These are phyloP conservation scores for Nomada flava DNA, from an alignment of 2,888 invertebrate genomes.

Conservation along the genomic window DNA sequence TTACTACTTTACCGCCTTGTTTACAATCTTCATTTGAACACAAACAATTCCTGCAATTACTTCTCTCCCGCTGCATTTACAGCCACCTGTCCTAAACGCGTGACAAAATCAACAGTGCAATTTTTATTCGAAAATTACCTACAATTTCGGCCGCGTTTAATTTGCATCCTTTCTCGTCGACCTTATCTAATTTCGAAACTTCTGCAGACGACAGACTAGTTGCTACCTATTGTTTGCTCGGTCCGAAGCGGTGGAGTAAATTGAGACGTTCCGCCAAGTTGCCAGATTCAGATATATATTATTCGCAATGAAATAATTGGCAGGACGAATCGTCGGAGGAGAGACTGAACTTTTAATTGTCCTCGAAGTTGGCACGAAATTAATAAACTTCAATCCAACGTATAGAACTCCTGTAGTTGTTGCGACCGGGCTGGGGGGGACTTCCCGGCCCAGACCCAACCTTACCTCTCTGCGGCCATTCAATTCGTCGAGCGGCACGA, in stretches of 20 bases:
- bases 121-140: not conserved
- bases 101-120: not conserved
- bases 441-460: constrained; percentile 14
- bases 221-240: too few species aligned
- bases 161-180: too few species aligned
- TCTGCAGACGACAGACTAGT: not conserved
- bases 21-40: too few species aligned
- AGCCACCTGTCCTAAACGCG: too few species aligned
- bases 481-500: constrained; percentile 12
- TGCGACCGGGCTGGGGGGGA: too few species aligned
- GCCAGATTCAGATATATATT: not conserved
- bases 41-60: too few species aligned
- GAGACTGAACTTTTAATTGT: constrained; percentile 39
- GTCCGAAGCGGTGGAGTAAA: too few species aligned
- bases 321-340: not conserved
- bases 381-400: constrained; percentile 32
- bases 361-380: constrained; percentile 24
- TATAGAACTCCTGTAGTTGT: not conserved
- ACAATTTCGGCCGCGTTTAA: not conserved
- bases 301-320: not conserved
- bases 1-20: too few species aligned
- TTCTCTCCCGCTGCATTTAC: too few species aligned
- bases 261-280: not conserved
- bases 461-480: not conserved
- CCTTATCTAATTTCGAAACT: too few species aligned